Base-by-base conservation (phyloP, 2,797 vertebrate genomes). In the Fratercula arctica region DNA sequence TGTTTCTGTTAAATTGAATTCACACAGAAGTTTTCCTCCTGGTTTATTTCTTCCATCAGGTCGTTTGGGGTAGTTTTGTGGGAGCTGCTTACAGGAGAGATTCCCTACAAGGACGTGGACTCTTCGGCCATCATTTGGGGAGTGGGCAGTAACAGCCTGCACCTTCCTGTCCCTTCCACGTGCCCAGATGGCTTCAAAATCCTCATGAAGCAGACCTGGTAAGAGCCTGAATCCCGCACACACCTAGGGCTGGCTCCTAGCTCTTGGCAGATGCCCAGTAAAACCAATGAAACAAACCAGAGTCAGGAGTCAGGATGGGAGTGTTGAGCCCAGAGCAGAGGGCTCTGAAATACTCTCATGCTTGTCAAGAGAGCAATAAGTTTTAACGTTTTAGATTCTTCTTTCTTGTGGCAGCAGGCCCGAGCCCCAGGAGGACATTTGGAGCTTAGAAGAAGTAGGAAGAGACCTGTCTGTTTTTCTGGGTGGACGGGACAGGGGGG, bases 191-290 rank as follows among this genome's bases (percentile, higher is more conserved):
- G 99, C 89, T 99, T 99, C 98, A 99, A 99, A 98, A 99, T 99
- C 97, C 99, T 99, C 91, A 99, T 99, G 99, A 99, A 99, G 96
- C 99, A 99, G 97, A 99, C 99, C 39, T 99, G 99, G 99, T 99
- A 98, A 98, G 98, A 92, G 37, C 73, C 72, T 46, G 33, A 70
- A 78, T 78, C 80, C 46, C 5, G 6, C 31, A 31, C 39, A 46
- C 18, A 41, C 14, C 37, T 26, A 1, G 16, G 51, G 48, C 72
- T 93, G 59, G 24, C 35, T 73, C 19, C 18, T 51, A 53, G 53
- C 31, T 85, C 57, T 39, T 24, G 37, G 26, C 59, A 72, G 57
- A 8, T n/a, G 50, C 59, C 21, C 61, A 26, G 48, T 41, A 64
- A 77, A 80, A 37, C 35, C 6, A 1, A 0, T 21, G 46, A 51